These are phyloP conservation scores for Drosophila suboccidentalis DNA, from an alignment of 2,888 invertebrate species.

Conservation along the genomic window DNA sequence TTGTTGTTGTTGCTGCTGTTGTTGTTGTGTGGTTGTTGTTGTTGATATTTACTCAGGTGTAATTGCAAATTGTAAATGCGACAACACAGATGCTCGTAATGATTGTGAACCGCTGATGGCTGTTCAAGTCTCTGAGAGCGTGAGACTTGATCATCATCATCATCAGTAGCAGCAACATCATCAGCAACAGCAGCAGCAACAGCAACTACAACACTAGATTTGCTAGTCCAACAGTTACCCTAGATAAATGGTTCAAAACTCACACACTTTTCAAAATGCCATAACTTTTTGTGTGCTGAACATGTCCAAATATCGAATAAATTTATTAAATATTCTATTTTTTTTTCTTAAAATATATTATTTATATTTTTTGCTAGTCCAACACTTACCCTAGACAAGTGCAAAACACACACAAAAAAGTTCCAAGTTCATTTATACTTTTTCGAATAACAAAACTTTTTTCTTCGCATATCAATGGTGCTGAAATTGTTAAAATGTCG, in stretches of 20 bases:
- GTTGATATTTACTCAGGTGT: constrained; percentile 82
- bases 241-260: too few relatives aligned
- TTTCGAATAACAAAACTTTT: background rate
- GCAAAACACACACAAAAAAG: background rate
- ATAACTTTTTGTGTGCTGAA: too few relatives aligned
- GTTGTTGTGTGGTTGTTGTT: constrained; percentile 40
- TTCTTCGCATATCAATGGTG: background rate
- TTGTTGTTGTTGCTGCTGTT: constrained; percentile 20
- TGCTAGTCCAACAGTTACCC: constrained; percentile 12
- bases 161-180: constrained; percentile 16
- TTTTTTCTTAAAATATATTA: too few relatives aligned
- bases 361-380: too few relatives aligned
- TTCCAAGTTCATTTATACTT: background rate
- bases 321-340: too few relatives aligned
- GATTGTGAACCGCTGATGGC: constrained; percentile 49
- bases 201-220: constrained; percentile 11
- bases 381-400: background rate
- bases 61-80: constrained; percentile 83
- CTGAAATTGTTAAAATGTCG: background rate
- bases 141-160: constrained; percentile 58
- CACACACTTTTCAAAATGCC: too few relatives aligned
- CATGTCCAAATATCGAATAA: too few relatives aligned
- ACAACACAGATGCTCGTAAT: constrained; percentile 78
- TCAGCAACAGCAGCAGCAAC: constrained; percentile 9
- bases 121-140: constrained; percentile 51